phyloP scores from a whole-genome alignment of 2,113 vertebrate genomes.

The Sylvietta virens region DNA sequence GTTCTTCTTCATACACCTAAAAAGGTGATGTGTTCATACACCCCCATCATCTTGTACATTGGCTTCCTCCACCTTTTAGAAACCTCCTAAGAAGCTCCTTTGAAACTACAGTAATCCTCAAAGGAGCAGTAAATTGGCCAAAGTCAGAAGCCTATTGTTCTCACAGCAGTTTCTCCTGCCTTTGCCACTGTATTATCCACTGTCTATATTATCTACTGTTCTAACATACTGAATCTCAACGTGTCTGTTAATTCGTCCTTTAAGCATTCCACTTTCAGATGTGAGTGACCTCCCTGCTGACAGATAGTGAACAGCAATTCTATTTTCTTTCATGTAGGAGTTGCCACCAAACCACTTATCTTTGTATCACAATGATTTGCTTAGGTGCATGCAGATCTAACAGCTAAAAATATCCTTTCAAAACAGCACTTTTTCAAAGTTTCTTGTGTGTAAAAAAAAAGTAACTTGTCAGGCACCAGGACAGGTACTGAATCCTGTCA shows the following conservation, averaged over 20 bases:
- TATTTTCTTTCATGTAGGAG: background rate
- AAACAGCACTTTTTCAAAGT: background rate
- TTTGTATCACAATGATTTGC: background rate
- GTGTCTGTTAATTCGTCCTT: background rate
- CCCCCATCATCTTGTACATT: background rate
- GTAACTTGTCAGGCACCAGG: background rate
- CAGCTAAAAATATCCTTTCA: background rate
- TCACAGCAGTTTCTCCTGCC: background rate
- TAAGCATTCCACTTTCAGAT: background rate
- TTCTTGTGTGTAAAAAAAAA: background rate
- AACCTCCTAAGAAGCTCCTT: background rate
- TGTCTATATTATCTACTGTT: background rate
- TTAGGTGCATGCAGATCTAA: background rate
- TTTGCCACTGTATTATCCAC: background rate
- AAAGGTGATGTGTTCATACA: background rate
- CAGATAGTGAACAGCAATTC: background rate
- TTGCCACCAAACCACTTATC: background rate
- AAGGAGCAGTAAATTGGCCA: background rate
- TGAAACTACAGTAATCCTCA: background rate
- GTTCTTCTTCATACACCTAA: background rate
- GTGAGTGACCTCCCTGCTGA: background rate
- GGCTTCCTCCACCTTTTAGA: background rate
- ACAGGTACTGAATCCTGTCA: background rate
- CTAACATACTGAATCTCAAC: background rate
- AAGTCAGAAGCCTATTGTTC: background rate